Base-by-base conservation (phyloP, 2,797 vertebrate genomes). In the Dromococcyx pavoninus region DNA sequence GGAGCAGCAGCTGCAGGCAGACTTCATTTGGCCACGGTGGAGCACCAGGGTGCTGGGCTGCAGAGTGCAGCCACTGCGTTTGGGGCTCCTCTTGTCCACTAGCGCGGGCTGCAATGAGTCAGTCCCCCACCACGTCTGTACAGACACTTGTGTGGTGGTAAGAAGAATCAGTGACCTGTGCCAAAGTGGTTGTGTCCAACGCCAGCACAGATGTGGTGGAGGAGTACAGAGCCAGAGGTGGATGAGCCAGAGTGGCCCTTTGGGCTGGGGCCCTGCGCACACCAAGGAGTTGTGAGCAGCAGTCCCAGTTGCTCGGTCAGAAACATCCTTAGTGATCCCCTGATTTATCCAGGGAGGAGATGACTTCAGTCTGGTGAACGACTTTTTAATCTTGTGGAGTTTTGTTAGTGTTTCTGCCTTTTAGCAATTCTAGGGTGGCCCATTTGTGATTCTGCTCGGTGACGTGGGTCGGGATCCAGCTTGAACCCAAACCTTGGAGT, bases 181-280 rank as follows among this genome's bases (percentile, higher is more conserved):
- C 35, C 35, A 39, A 8, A 71, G 24, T 23, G 22, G n/a, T 60
- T 0, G 0, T 61, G 58, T 33, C 66, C 58, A 32, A 19, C 50
- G 71, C 28, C 17, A 57, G 37, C 33, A 27, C 0, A 3, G 39
- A 43, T 25, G 50, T 48, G 44, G 30, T 0, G 18, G 43, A 50
- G 30, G 57, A 15, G 3, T 17, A 37, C 41, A 33, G 43, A 57
- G 41, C 33, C 48, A 62, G 75, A 0, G 0, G 1, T 18, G 9
- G 53, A 48, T 48, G 41, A 61, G 35, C n/a, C 57, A n/a, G 32
- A 11, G 32, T 54, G 57, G 18, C n/a, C 17, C 66, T 65, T 54
- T 22, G 44, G 50, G 44, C 66, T 0, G 6, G 50, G n/a, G 44
- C 66, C 0, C 6, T 67, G 50, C n/a, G 62, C 11, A 2, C 39